Evolutionary conservation across 2,113 vertebrate species (phyloP), one percentile per base, ranked within the genome.

Genomic region (Channa maculata): DNA sequence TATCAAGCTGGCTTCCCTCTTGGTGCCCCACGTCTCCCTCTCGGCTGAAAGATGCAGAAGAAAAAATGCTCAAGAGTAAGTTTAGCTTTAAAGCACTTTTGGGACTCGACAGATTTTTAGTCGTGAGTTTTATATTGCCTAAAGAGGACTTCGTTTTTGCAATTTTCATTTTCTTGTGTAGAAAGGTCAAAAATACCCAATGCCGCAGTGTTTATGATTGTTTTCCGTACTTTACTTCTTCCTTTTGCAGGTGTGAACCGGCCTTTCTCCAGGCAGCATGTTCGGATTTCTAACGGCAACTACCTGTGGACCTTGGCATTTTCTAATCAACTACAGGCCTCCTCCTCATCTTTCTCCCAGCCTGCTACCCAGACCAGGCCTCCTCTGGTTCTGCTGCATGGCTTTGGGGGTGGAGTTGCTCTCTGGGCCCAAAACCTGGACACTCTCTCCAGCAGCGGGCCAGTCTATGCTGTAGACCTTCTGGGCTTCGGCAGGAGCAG

Each of bases 401-500:
- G 97, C 3, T 97, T 99, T 63, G 97, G 97, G 81, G 96, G 96
- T 15, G 97, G 97, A 1, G 86, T 98, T 48, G 97, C 94, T 79
- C 94, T 99, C 45, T 98, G 97, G 97, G 94, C 93, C 62, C 95
- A 98, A 79, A 99, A 99, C 90, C 94, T 98, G 89, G 96, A 94
- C 87, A 88, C 94, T 9, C 94, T 98, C 63, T 96, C 94, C 68
- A 89, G 86, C 72, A 75, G 92, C 2, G 93, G 96, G 66, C 94
- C 96, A 0, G 90, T 99, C 59, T 97, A 97, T 59, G 96, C 96
- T 52, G 91, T 98, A 0, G 97, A 99, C 89, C 90, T 98, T 51
- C 82, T 99, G 92, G 97, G 97, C 67, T 98, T 98, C 80, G 97
- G 97, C 46, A 94, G 93, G 71, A 99, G 97, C 91, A 96, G 96